Evolutionary conservation across 2,888 invertebrate genomes (phyloP).

Genomic region (Coecobrya sp.): DNA sequence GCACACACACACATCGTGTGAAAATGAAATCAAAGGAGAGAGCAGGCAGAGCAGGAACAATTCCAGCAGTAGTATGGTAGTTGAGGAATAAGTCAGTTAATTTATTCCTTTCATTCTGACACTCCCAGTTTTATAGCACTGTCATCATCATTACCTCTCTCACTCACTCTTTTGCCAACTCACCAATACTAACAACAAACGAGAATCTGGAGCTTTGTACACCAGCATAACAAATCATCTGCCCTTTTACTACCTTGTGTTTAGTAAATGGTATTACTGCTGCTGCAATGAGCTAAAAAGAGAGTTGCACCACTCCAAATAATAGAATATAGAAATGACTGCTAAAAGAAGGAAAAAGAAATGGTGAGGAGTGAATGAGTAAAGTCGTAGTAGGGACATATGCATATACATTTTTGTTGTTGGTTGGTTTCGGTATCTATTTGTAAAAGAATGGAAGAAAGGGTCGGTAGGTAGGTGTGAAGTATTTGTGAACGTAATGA

Average conservation of each 20-base stretch:
- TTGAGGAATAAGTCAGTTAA: slow-evolving; percentile 62
- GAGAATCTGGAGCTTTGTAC: slow-evolving; percentile 21
- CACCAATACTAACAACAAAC: slow-evolving; percentile 44
- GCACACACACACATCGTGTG: slow-evolving; percentile 9
- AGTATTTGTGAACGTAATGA: slow-evolving; percentile 70
- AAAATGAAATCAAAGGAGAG: slow-evolving; percentile 50
- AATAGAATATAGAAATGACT: slow-evolving; percentile 4
- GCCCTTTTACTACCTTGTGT: slow-evolving; percentile 41
- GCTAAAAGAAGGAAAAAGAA: slow-evolving; percentile 18
- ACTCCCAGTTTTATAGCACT: slow-evolving; percentile 71
- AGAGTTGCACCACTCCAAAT: neutral
- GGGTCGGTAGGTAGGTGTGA: slow-evolving; percentile 44
- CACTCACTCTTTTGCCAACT: neutral
- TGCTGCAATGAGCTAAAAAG: slow-evolving; percentile 4
- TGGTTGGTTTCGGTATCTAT: slow-evolving; percentile 29
- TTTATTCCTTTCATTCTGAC: slow-evolving; percentile 72
- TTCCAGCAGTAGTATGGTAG: neutral
- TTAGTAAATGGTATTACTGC: neutral
- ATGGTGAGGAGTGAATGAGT: neutral
- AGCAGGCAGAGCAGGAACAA: neutral
- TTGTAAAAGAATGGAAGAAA: slow-evolving; percentile 16
- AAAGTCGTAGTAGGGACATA: neutral
- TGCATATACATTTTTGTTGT: neutral
- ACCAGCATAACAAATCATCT: slow-evolving; percentile 53
- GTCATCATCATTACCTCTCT: slow-evolving; percentile 66